Evolutionary conservation across 2,888 invertebrate species (phyloP), one percentile per base, ranked within the genome.

Genomic region (Pheosia gnoma): DNA sequence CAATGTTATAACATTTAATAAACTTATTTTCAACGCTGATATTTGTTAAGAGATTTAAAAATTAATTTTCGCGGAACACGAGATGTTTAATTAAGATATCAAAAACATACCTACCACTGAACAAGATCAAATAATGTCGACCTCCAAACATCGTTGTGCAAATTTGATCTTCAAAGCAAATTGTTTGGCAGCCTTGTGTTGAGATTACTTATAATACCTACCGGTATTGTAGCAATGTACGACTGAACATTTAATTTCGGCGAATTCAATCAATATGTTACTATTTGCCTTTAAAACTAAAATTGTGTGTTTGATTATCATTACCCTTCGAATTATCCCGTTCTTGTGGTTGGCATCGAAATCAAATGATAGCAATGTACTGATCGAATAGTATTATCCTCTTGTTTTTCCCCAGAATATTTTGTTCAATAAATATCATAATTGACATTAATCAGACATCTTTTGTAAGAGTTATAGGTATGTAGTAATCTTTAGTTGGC

Each of bases 71-170:
- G 37, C 43, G 52, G 65, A 72, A 67, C 59, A 57, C 52, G 49
- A 62, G 52, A 59, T 64, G 60, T 72, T 56, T 69, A 64, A 75
- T 72, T 65, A 71, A 63, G 61, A 65, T 74, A 75, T 75, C 67
- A 76, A 67, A 54, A 54, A 54, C 47, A 47, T 47, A 53, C 37
- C 9, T 37, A 53, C 6, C 67, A 62, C 63, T 56, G 39, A 57
- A 65, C 67, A 68, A 60, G 61, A 64, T 63, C 60, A 61, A 63
- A 68, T 61, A 65, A 60, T 67, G 60, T 47, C 41, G 57, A 69
- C 61, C 41, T 63, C 67, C 11, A 53, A 64, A 57, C 59, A 38
- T 6, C 43, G 43, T 60, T 66, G 54, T 54, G 65, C 57, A 60
- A 74, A 72, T 57, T 72, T 57, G 62, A 67, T 74, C 61, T 63